phyloP scores from a whole-genome alignment of 2,797 vertebrate genomes.

The Cichlasoma orientale region DNA sequence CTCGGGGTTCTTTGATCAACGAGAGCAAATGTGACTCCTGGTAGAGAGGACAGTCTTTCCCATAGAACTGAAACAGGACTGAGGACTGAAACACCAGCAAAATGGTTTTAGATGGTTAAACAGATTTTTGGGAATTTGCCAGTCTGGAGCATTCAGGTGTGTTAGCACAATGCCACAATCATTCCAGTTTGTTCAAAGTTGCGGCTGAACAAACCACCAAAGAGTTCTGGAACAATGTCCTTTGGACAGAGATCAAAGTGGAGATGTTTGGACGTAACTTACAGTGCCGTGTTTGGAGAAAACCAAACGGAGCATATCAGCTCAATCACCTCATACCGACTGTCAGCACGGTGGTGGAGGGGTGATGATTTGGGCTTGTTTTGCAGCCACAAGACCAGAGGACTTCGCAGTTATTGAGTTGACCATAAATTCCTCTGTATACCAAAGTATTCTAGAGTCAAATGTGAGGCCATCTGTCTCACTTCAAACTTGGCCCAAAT shows the following conservation, averaged over 20 bases:
- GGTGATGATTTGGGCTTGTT: background rate
- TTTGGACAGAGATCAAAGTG: background rate
- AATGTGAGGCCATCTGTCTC: background rate
- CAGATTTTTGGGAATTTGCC: background rate
- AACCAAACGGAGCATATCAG: background rate
- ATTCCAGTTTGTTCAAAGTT: background rate
- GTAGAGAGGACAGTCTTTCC: background rate
- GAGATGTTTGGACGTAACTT: background rate
- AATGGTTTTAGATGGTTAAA: background rate
- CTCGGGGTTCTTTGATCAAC: background rate
- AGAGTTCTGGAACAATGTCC: background rate
- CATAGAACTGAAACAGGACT: background rate
- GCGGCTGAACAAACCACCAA: background rate
- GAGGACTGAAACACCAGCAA: background rate
- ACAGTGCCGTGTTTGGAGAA: background rate
- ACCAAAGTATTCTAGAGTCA: background rate
- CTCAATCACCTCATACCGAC: background rate
- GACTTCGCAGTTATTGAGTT: background rate
- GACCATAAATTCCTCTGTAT: background rate
- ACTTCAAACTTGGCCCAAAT: background rate
- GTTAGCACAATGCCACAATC: background rate
- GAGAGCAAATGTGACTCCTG: background rate
- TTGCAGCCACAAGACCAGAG: background rate
- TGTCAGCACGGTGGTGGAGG: background rate
- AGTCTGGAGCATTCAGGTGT: background rate